Percentiles rank a stretch among this genome's conserved stretches.
These are phyloP conservation scores for Melanaphis sacchari DNA, from an alignment of 1,140 invertebrate genomes.

Conservation along the genomic window DNA sequence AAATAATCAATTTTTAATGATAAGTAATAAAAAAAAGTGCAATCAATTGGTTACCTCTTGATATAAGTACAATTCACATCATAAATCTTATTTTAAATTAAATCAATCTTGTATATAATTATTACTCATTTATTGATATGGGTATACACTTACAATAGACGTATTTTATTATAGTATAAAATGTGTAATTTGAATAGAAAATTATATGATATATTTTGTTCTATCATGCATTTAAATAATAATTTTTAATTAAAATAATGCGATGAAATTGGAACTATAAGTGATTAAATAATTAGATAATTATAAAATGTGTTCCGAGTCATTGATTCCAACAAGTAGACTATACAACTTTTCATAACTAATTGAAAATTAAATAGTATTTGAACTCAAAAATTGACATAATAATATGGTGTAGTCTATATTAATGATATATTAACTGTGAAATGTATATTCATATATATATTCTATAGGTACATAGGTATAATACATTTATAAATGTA, in stretches of 20 bases:
- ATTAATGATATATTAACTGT: neutral
- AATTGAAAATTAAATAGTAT: neutral
- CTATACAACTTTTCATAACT: neutral
- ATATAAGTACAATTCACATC: neutral
- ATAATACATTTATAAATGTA: neutral
- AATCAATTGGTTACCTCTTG: neutral
- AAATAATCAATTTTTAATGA: neutral
- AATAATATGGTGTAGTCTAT: neutral
- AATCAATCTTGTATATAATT: neutral
- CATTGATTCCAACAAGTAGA: neutral
- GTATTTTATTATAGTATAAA: neutral
- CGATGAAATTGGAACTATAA: neutral
- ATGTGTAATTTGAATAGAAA: neutral
- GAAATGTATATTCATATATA: neutral
- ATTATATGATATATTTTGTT: neutral
- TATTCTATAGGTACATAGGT: neutral
- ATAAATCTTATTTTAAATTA: constrained; percentile 12
- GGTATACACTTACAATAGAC: neutral
- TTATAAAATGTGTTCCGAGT: neutral
- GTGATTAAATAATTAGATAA: neutral
- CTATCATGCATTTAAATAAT: neutral
- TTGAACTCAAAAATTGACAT: neutral
- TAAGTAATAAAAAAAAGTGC: neutral
- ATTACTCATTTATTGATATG: neutral
- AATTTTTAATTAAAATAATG: neutral